phyloP scores from a whole-genome alignment of 1,140 invertebrate genomes.

The Pseudomyrmex concolor region DNA sequence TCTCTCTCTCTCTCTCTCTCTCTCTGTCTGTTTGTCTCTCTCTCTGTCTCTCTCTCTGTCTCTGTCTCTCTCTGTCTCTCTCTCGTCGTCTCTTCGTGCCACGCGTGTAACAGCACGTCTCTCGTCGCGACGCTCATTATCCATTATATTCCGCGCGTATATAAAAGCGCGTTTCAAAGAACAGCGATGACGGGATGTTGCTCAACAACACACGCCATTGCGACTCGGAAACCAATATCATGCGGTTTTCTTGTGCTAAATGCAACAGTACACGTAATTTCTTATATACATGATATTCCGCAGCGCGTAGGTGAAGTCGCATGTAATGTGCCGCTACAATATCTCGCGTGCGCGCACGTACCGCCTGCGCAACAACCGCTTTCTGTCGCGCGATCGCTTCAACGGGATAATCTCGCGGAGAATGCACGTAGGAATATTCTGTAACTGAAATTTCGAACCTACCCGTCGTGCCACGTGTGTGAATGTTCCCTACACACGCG shows the following conservation, averaged over 20 bases:
- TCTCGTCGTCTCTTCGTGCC: no score
- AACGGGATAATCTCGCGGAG: conserved; percentile 14
- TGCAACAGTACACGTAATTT: conserved; percentile 24
- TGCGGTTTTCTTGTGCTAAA: conserved; percentile 43
- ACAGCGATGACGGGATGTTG: conserved; percentile 19
- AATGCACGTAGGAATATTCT: no score
- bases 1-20: no score
- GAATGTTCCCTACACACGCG: conserved; percentile 42
- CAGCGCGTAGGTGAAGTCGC: conserved; percentile 11
- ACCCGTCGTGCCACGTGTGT: neutral
- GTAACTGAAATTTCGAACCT: neutral
- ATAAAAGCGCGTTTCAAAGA: conserved; percentile 16
- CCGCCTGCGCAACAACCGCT: neutral
- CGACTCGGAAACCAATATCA: conserved; percentile 38
- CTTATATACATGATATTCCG: neutral
- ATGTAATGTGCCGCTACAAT: neutral
- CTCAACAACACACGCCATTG: conserved; percentile 10
- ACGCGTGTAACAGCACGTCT: neutral
- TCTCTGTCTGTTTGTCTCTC: no score
- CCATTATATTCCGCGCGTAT: conserved; percentile 10
- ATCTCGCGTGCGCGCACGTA: neutral
- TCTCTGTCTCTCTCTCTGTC: no score
- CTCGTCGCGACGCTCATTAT: conserved; percentile 36
- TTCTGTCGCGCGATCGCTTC: neutral
- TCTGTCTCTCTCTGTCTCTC: no score